A percentile compares a stretch with the other conserved stretches of the same genome.
These are phyloP conservation scores for Diprion similis DNA, from an alignment of 1,140 invertebrate species.

Conservation along the genomic window DNA sequence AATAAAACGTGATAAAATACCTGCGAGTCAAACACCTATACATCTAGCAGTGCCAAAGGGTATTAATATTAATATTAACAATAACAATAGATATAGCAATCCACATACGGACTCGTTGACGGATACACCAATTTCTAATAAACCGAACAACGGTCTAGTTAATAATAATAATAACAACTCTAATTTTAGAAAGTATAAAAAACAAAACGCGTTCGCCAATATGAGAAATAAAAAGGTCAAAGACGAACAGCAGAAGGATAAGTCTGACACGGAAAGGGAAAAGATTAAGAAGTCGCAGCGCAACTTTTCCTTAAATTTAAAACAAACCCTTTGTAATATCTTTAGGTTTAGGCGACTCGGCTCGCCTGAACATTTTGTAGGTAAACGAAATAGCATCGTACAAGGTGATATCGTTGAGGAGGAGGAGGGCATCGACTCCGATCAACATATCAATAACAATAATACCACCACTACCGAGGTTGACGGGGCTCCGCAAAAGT, in stretches of 20 bases:
- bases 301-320: slow-evolving; percentile 76
- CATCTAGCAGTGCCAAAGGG: slow-evolving; percentile 54
- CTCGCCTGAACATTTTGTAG: slow-evolving; percentile 59
- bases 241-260: slow-evolving; percentile 61
- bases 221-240: slow-evolving; percentile 73
- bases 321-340: slow-evolving; percentile 85
- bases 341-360: slow-evolving; percentile 74
- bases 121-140: slow-evolving; percentile 58
- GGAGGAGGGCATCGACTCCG: slow-evolving; percentile 52
- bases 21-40: slow-evolving; percentile 36
- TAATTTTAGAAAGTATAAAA: slow-evolving; percentile 65
- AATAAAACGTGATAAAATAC: slow-evolving; percentile 55
- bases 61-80: slow-evolving; percentile 58
- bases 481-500: slow-evolving; percentile 47
- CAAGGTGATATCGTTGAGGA: slow-evolving; percentile 62
- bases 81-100: slow-evolving; percentile 59
- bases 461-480: slow-evolving; percentile 45
- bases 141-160: slow-evolving; percentile 50
- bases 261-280: slow-evolving; percentile 59
- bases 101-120: slow-evolving; percentile 56
- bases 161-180: slow-evolving; percentile 59
- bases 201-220: slow-evolving; percentile 66
- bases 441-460: slow-evolving; percentile 55
- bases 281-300: slow-evolving; percentile 69
- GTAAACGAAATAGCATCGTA: slow-evolving; percentile 57